phyloP scores from a whole-genome alignment of 35 echinoderm and acorn worm genomes.

The Nesometra sesokonis region DNA sequence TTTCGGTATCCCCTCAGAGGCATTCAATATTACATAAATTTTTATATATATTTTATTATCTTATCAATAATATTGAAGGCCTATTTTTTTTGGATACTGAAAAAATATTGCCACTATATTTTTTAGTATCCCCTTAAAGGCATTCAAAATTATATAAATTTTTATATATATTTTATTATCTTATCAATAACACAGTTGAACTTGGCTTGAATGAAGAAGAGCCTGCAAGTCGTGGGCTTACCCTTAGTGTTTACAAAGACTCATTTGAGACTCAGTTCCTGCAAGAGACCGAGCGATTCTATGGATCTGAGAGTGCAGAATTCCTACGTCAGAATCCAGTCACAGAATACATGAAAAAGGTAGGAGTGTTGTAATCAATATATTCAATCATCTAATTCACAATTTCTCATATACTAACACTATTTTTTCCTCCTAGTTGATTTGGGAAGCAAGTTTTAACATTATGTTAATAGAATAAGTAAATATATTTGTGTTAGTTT shows the following conservation, averaged over 20 bases:
- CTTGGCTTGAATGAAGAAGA: conserved; percentile 97
- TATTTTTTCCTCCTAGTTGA: background rate
- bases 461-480: too few relatives aligned
- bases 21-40: too few relatives aligned
- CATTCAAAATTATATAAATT: too few relatives aligned
- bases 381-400: background rate
- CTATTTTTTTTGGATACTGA: too few relatives aligned
- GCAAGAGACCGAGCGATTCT: conserved; percentile 77
- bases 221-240: conserved; percentile 53
- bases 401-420: background rate
- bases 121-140: too few relatives aligned
- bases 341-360: conserved; percentile 99
- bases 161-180: too few relatives aligned
- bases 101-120: too few relatives aligned
- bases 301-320: conserved; percentile 68
- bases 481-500: too few relatives aligned
- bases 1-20: too few relatives aligned
- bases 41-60: too few relatives aligned
- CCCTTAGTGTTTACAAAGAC: conserved; percentile 89
- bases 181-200: too few relatives aligned
- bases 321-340: conserved; percentile 89
- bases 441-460: background rate
- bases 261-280: conserved; percentile 92
- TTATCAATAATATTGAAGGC: too few relatives aligned
- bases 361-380: background rate